phyloP scores from a whole-genome alignment of 2,888 invertebrate species.

The Argyra leucocephala region DNA sequence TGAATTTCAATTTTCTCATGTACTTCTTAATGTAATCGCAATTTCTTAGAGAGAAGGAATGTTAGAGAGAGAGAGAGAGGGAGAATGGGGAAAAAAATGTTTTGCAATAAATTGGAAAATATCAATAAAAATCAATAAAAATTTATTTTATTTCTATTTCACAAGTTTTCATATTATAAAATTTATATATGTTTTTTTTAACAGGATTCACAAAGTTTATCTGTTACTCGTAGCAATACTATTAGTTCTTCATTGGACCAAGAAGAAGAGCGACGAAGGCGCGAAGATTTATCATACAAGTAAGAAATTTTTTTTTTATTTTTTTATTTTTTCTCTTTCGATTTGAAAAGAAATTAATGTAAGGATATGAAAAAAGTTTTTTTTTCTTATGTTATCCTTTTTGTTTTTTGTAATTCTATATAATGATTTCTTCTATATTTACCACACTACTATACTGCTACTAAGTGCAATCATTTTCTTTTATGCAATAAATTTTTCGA shows the following conservation, averaged over 20 bases:
- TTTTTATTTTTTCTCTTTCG: background rate
- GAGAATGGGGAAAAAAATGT: no score
- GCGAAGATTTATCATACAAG: slow-evolving; percentile 71
- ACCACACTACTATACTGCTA: background rate
- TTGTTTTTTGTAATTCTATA: no score
- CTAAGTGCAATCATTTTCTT: background rate
- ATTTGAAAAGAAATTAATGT: background rate
- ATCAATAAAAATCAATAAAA: slow-evolving; percentile 2
- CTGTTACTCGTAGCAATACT: slow-evolving; percentile 71
- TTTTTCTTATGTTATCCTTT: no score
- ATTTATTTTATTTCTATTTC: background rate
- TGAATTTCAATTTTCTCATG: no score
- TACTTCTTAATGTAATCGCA: no score
- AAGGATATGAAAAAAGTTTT: background rate
- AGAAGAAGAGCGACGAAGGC: slow-evolving; percentile 57
- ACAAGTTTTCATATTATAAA: background rate
- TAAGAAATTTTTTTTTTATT: slow-evolving; percentile 41
- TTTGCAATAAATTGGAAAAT: background rate
- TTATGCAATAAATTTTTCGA: background rate
- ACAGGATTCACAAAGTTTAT: slow-evolving; percentile 40
- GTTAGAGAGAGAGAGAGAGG: no score
- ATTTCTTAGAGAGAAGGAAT: no score
- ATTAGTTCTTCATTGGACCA: slow-evolving; percentile 62
- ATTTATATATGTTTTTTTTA: no score
- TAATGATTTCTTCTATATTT: no score